These are phyloP conservation scores for Tipula unca DNA, from an alignment of 2,888 invertebrate genomes.

Conservation along the genomic window DNA sequence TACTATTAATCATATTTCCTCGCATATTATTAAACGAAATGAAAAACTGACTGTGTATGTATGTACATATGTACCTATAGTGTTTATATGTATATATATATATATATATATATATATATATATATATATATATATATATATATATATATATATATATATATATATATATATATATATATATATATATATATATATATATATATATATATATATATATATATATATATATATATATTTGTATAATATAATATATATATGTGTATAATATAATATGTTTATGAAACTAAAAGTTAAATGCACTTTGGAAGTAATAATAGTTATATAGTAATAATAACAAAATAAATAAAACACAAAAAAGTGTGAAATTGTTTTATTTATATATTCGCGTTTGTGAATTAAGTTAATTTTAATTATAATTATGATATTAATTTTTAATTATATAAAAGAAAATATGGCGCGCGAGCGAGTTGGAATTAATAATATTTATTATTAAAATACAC, in stretches of 20 bases:
- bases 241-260: too few species aligned
- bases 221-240: too few species aligned
- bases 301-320: not conserved
- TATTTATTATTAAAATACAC: too few species aligned
- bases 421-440: not conserved
- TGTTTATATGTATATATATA: too few species aligned
- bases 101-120: too few species aligned
- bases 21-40: not conserved
- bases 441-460: not conserved
- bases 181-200: too few species aligned
- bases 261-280: too few species aligned
- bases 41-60: not conserved
- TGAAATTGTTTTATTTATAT: not conserved
- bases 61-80: not conserved
- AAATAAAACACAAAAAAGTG: not conserved
- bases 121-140: too few species aligned
- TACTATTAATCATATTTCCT: not conserved
- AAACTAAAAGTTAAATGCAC: conserved; percentile 14
- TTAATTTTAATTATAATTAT: not conserved
- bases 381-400: not conserved
- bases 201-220: too few species aligned
- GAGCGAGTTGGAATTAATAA: not conserved
- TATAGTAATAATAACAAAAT: not conserved
- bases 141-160: too few species aligned
- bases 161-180: too few species aligned